Evolutionary conservation across 2,888 invertebrate genomes (phyloP), one percentile per base, ranked within the genome.

Genomic region (Agrypnus murinus): DNA sequence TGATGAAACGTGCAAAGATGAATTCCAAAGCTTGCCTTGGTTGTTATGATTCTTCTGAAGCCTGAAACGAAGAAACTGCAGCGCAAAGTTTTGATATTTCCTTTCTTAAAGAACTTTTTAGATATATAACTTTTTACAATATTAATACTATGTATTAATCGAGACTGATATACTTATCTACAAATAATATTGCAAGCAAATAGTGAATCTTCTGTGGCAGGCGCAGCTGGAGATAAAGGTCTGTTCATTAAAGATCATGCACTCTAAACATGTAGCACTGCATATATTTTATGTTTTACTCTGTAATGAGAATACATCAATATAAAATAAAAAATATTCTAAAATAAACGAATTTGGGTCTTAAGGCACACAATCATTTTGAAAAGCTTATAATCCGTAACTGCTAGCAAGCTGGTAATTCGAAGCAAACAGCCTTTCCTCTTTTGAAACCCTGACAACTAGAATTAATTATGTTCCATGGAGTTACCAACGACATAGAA

Each of bases 221-320:
- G 97, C 83, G 92, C 92, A 83, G 97, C 97, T 78, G 97, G 93
- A 63, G 94, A 92, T 1, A 90, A 95, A 79, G 93, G 93, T 74
- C 92, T 98, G 78, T 99, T 97, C 87, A 93, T 99, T 79, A 96
- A 97, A 81, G 95, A 98, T 87, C 99, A 99, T 87, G 94, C 95
- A 78, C 99, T 99, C 87, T 99, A 96, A 90, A 80, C 7, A 45
- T 8, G 8, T 48, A n/a, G 9, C n/a, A 17, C 1, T 31, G 2
- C 12, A 50, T 1, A 31, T 25, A 31, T 50, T 15, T 43, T 15
- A 14, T 50, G 14, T 32, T 25, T 25, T 19, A 55, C n/a, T 36
- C 36, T 62, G 31, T 36, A 46, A 19, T 32, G 36, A 17, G 3
- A 4, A n/a, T n/a, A 0, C 8, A 10, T 19, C n/a, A 25, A 25